Conservation (phyloP, 2,888 invertebrate species). For the Toxonevra muliebris region DNA sequence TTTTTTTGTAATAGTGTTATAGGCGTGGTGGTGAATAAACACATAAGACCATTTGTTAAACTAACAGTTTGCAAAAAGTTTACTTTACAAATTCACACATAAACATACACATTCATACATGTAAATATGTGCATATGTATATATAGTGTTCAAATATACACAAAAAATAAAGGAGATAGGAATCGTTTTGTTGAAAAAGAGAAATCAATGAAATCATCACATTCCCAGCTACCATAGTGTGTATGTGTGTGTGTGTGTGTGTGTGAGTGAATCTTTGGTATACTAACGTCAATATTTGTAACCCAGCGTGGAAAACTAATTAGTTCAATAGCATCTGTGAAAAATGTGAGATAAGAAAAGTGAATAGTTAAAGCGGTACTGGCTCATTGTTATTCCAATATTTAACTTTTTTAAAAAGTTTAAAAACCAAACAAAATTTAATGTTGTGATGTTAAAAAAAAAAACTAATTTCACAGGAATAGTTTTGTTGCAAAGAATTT, state of each 20-base stretch:
- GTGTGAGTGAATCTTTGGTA: not conserved
- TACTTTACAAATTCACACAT: no score
- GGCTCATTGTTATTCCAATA: no score
- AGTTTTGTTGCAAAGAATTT: no score
- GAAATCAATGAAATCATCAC: constrained; percentile 23
- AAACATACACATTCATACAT: constrained; percentile 6
- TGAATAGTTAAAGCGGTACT: no score
- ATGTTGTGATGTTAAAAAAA: no score
- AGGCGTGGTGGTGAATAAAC: constrained; percentile 31
- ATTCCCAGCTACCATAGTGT: not conserved
- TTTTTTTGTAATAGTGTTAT: constrained; percentile 12
- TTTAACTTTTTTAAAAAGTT: no score
- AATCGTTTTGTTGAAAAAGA: not conserved
- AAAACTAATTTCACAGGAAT: no score
- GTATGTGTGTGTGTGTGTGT: not conserved
- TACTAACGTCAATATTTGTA: no score
- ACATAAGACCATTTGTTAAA: constrained; percentile 33
- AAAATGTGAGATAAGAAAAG: not conserved
- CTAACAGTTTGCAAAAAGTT: constrained; percentile 29
- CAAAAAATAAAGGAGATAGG: not conserved
- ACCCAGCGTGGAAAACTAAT: no score
- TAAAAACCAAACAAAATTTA: no score
- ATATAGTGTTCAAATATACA: no score
- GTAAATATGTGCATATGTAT: not conserved
- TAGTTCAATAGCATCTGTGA: not conserved